phyloP scores from a whole-genome alignment of 2,797 vertebrate genomes.

The Trematomus bernacchii region DNA sequence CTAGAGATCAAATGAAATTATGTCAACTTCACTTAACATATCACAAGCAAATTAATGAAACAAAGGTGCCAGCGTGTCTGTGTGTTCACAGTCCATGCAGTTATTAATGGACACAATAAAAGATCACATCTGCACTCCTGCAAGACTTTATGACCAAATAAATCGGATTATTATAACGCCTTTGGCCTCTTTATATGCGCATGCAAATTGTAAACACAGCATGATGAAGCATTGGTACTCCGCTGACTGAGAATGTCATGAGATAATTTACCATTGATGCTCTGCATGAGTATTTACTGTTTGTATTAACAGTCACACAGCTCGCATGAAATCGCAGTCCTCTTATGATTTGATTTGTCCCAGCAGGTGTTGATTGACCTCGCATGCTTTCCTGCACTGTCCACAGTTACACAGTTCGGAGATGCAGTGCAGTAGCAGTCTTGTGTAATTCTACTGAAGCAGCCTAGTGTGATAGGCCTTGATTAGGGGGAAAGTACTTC shows the following conservation, averaged over 20 bases:
- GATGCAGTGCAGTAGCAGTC: constrained; percentile 7
- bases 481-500: constrained; percentile 19
- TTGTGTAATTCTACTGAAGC: constrained; percentile 17
- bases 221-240: neutral
- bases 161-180: constrained; percentile 29
- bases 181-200: constrained; percentile 26
- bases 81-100: constrained; percentile 22
- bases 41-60: constrained; percentile 44
- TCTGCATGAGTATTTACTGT: neutral
- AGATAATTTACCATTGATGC: constrained; percentile 18
- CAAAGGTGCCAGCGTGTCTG: constrained; percentile 24
- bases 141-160: constrained; percentile 32
- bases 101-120: constrained; percentile 45
- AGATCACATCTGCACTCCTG: constrained; percentile 31
- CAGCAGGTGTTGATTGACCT: neutral
- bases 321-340: neutral
- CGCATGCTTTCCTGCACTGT: constrained; percentile 13
- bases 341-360: neutral
- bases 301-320: constrained; percentile 9
- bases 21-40: constrained; percentile 59
- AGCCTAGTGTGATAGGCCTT: constrained; percentile 23
- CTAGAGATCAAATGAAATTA: constrained; percentile 74
- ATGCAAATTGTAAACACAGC: constrained; percentile 34
- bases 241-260: constrained; percentile 25
- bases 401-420: neutral